Evolutionary conservation across 2,888 invertebrate genomes (phyloP).

Genomic region (Parnassius orleans): DNA sequence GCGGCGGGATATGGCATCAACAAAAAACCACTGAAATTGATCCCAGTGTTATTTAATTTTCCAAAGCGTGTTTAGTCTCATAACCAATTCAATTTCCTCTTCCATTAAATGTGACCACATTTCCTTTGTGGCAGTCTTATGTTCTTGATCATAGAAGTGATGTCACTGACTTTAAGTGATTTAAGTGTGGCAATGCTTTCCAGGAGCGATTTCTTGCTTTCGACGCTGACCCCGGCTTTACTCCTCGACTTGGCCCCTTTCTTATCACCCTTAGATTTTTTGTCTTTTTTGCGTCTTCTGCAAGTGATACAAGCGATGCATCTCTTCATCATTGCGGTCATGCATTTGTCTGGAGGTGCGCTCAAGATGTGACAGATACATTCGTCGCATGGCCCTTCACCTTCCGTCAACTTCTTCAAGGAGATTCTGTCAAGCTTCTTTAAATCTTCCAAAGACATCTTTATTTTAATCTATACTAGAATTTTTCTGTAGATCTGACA

Average conservation of each 20-base stretch:
- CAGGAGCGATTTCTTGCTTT: too few relatives aligned
- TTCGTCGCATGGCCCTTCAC: constrained; percentile 15
- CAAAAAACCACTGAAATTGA: too few relatives aligned
- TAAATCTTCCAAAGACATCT: constrained; percentile 4
- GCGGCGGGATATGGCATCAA: too few relatives aligned
- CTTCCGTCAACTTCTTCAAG: constrained; percentile 14
- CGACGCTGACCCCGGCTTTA: neutral
- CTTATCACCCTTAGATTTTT: neutral
- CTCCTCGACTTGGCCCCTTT: neutral
- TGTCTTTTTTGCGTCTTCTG: neutral
- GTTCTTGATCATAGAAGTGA: too few relatives aligned
- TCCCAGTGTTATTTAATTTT: too few relatives aligned
- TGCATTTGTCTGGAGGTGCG: neutral
- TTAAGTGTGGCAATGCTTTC: neutral
- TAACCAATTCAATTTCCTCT: too few relatives aligned
- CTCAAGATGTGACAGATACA: constrained; percentile 17
- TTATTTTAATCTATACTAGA: neutral
- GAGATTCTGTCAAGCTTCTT: constrained; percentile 7
- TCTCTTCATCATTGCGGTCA: neutral
- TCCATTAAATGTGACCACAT: too few relatives aligned
- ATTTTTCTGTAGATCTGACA: neutral
- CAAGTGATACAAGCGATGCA: neutral
- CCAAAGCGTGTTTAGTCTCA: too few relatives aligned
- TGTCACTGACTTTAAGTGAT: neutral
- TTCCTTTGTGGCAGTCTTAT: too few relatives aligned